Evolutionary conservation across 2,888 invertebrate species (phyloP).

Genomic region (Tortrix viridana): DNA sequence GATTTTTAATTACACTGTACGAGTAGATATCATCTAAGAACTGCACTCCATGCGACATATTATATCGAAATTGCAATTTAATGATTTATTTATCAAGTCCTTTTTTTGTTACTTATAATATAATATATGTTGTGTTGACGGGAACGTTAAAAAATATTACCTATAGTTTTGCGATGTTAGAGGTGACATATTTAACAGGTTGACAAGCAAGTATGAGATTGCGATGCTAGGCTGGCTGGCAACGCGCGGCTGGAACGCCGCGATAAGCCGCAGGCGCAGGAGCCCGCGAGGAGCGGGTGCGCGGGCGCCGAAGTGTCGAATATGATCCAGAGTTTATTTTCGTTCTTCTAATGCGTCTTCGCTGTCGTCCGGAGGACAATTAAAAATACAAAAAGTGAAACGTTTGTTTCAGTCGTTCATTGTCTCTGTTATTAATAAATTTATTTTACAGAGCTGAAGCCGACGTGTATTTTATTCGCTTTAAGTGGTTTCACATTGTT

Average conservation of each 20-base stretch:
- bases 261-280: slow-evolving; percentile 3
- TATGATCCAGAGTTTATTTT: slow-evolving; percentile 82
- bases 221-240: not conserved
- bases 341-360: slow-evolving; percentile 81
- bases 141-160: too few relatives aligned
- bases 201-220: not conserved
- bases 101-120: too few relatives aligned
- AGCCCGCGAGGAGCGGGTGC: slow-evolving; percentile 43
- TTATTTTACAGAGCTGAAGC: slow-evolving; percentile 83
- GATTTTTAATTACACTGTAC: slow-evolving; percentile 81
- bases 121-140: too few relatives aligned
- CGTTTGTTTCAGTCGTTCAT: slow-evolving; percentile 84
- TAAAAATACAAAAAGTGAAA: slow-evolving; percentile 83
- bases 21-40: slow-evolving; percentile 79
- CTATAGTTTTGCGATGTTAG: too few relatives aligned
- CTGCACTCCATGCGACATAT: slow-evolving; percentile 72
- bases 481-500: slow-evolving; percentile 85
- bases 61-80: slow-evolving; percentile 79
- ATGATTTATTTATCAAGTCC: slow-evolving; percentile 53
- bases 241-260: not conserved
- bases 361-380: slow-evolving; percentile 81
- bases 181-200: not conserved
- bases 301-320: slow-evolving; percentile 62
- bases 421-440: slow-evolving; percentile 85
- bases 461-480: slow-evolving; percentile 84